A percentile compares a stretch with the other conserved stretches of the same genome.
Conservation (phyloP, 2,113 vertebrate species). For the Serilophus lunatus region DNA sequence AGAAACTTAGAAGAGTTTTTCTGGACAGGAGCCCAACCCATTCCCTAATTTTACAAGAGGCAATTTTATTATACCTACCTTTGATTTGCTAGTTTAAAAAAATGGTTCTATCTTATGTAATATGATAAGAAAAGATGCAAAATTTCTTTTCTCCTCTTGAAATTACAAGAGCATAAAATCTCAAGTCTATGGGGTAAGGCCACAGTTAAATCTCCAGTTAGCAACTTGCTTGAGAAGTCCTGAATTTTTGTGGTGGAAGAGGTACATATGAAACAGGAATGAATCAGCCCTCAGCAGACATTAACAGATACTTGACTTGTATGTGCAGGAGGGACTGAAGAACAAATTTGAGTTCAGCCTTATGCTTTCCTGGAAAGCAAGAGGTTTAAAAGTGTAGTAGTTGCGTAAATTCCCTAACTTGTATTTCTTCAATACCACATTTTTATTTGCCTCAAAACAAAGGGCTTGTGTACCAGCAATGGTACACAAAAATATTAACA, state of each 20-base stretch:
- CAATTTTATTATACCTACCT: background rate
- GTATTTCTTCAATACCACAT: background rate
- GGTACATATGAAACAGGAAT: background rate
- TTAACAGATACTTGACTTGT: background rate
- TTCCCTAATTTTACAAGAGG: background rate
- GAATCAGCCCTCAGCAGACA: background rate
- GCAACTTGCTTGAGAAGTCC: background rate
- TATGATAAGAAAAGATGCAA: background rate
- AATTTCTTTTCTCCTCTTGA: background rate
- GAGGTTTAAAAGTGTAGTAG: background rate
- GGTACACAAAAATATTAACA: conserved; percentile 2
- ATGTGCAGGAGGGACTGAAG: background rate
- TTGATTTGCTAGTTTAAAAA: background rate
- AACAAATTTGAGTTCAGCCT: background rate
- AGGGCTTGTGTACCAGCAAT: background rate
- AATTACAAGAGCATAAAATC: background rate
- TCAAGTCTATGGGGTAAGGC: fast-evolving
- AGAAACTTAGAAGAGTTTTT: background rate
- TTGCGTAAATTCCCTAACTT: conserved; percentile 43
- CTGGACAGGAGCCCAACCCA: background rate
- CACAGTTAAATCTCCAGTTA: background rate
- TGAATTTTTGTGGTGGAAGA: background rate
- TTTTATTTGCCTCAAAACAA: conserved; percentile 61
- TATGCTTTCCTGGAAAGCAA: background rate
- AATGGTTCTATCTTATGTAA: background rate